Evolutionary conservation across 2,797 vertebrate species (phyloP).

Genomic region (Loris lydekkerianus): DNA sequence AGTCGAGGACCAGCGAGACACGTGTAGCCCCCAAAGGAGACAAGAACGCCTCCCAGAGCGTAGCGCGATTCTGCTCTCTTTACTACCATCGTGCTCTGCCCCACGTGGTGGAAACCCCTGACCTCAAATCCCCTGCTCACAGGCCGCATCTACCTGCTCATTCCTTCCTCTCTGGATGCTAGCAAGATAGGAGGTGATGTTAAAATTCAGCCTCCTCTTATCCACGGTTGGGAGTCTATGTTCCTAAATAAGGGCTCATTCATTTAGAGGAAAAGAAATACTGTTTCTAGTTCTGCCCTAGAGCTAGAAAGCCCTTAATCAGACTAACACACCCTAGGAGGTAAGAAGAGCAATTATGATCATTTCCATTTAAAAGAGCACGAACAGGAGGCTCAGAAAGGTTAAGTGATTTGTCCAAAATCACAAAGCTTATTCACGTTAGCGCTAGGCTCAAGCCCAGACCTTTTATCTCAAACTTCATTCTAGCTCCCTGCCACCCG

Average conservation of each 20-base stretch:
- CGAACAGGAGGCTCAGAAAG: slow-evolving; percentile 31
- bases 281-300: background rate
- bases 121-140: background rate
- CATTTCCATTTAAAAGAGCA: slow-evolving; percentile 62
- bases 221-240: background rate
- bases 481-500: background rate
- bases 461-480: slow-evolving; percentile 41
- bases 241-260: background rate
- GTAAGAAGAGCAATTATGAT: slow-evolving; percentile 49
- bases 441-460: slow-evolving; percentile 4
- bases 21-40: background rate
- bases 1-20: background rate
- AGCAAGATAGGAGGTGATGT: background rate
- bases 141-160: background rate
- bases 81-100: background rate
- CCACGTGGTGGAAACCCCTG: background rate
- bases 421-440: slow-evolving; percentile 50
- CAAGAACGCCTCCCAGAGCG: background rate
- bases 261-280: slow-evolving; percentile 6
- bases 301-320: slow-evolving; percentile 36
- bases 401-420: slow-evolving; percentile 61
- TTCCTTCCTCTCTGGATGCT: background rate
- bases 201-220: background rate
- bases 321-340: slow-evolving; percentile 7
- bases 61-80: background rate